phyloP scores from a whole-genome alignment of 2,113 vertebrate genomes.

The Cricetomys ansorgei region DNA sequence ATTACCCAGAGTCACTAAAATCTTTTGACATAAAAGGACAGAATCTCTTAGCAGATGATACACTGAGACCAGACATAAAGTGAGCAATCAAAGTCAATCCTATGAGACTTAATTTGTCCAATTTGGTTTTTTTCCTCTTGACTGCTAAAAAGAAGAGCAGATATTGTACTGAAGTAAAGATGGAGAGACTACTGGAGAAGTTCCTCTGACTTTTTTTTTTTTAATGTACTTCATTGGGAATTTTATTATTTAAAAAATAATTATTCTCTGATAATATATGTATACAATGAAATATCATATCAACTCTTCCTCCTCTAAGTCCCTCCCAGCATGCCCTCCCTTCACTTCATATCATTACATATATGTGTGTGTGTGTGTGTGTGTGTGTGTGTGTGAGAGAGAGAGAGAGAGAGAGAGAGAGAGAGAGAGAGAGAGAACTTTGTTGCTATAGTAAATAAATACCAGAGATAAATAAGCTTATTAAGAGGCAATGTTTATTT shows the following conservation, averaged over 20 bases:
- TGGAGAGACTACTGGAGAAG: not conserved
- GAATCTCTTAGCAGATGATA: constrained; percentile 44
- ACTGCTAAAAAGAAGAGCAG: not conserved
- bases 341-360: not conserved
- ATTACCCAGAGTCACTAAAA: not conserved
- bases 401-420: too few relatives aligned
- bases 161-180: not conserved
- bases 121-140: constrained; percentile 9
- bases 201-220: too few relatives aligned
- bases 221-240: not conserved
- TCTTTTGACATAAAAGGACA: constrained; percentile 49
- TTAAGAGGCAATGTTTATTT: not conserved
- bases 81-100: constrained; percentile 39
- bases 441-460: not conserved
- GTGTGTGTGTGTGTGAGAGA: not conserved
- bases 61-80: constrained; percentile 19
- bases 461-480: not conserved
- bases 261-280: not conserved
- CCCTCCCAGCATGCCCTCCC: not conserved
- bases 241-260: not conserved
- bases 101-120: not conserved
- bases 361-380: not conserved
- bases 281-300: too few relatives aligned
- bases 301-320: not conserved
- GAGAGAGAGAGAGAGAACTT: not conserved